A percentile compares a stretch with the other conserved stretches of the same genome.
phyloP scores from a whole-genome alignment of 1,140 invertebrate genomes.

The Lycorma delicatula region DNA sequence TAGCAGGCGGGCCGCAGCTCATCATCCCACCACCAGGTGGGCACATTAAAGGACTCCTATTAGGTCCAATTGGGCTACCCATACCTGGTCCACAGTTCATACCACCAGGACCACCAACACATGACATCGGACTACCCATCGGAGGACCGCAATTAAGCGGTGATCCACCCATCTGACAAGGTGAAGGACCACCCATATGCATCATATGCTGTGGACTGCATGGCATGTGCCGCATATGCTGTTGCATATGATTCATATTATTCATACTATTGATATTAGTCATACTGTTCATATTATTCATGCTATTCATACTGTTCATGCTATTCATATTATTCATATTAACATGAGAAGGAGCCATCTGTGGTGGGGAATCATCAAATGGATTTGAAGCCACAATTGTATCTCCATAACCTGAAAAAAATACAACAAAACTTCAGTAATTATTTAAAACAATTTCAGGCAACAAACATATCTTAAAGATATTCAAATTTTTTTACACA shows the following conservation, averaged over 20 bases:
- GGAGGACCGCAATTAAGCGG: conserved; percentile 35
- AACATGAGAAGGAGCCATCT: conserved; percentile 37
- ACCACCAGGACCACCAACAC: conserved; percentile 44
- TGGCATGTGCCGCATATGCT: conserved; percentile 32
- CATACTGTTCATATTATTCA: conserved; percentile 35
- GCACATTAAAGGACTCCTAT: conserved; percentile 24
- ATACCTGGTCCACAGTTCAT: conserved; percentile 56
- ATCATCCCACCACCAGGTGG: conserved; percentile 21
- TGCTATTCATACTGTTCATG: conserved; percentile 42
- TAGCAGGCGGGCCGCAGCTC: conserved; percentile 35
- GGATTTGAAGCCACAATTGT: conserved; percentile 92
- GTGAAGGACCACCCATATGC: conserved; percentile 50
- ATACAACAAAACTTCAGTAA: too few relatives aligned
- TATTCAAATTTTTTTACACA: too few relatives aligned
- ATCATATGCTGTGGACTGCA: conserved; percentile 45
- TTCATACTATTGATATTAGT: too few relatives aligned
- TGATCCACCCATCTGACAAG: conserved; percentile 47
- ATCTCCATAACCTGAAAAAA: conserved; percentile 62
- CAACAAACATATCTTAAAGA: too few relatives aligned
- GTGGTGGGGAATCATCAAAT: conserved; percentile 83
- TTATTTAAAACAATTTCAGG: too few relatives aligned
- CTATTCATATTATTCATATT: conserved; percentile 53
- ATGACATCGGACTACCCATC: conserved; percentile 47
- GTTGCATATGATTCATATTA: too few relatives aligned
- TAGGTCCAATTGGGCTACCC: conserved; percentile 52